Evolutionary conservation across 2,888 invertebrate species (phyloP).

Genomic region (Homarus gammarus): DNA sequence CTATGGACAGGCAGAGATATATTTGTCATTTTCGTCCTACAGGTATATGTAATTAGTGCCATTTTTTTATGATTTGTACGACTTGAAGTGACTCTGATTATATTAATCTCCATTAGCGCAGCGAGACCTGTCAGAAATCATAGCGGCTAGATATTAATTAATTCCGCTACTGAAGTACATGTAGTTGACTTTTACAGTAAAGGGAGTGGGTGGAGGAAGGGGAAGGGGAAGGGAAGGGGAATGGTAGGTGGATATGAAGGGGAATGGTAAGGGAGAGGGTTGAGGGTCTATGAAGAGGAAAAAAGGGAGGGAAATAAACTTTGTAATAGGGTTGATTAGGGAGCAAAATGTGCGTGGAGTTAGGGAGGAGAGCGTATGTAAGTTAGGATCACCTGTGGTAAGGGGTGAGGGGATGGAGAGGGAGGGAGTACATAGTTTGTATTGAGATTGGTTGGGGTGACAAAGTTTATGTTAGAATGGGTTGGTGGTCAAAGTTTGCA

Average conservation of each 20-base stretch:
- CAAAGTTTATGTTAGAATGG: neutral
- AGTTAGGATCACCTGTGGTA: too few relatives aligned
- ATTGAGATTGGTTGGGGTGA: neutral
- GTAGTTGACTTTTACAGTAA: neutral
- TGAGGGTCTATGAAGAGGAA: too few relatives aligned
- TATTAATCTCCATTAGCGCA: constrained; percentile 51
- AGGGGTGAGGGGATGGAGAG: too few relatives aligned
- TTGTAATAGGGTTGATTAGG: too few relatives aligned
- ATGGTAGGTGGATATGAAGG: neutral
- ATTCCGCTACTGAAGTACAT: constrained; percentile 15
- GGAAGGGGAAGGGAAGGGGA: constrained; percentile 5
- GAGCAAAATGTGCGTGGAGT: too few relatives aligned
- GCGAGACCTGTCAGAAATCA: constrained; percentile 43
- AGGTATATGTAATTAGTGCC: constrained; percentile 46
- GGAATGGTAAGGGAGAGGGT: too few relatives aligned
- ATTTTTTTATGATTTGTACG: constrained; percentile 25
- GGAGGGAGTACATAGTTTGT: too few relatives aligned
- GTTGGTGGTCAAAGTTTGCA: too few relatives aligned
- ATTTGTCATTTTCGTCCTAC: constrained; percentile 52
- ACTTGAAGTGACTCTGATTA: constrained; percentile 36
- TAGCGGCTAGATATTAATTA: constrained; percentile 7
- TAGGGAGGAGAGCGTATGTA: too few relatives aligned
- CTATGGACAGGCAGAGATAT: neutral
- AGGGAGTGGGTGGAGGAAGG: constrained; percentile 2
- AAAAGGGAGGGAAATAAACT: too few relatives aligned